Base-by-base conservation (phyloP, 1,140 invertebrate genomes). In the Protaetia brevitarsis region DNA sequence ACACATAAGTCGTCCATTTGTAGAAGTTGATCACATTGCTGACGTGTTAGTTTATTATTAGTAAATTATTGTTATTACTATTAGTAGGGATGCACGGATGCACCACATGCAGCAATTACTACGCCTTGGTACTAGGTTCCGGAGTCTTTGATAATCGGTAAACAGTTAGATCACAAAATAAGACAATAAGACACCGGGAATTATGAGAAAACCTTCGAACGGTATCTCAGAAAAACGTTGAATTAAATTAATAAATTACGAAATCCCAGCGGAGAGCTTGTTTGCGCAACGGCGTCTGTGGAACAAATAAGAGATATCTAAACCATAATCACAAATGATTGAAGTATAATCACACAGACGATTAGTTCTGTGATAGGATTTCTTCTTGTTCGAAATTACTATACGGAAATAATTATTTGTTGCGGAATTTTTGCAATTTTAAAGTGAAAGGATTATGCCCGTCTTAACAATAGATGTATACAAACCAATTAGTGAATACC, bases 221-320 rank as follows among this genome's bases (percentile, higher is more conserved):
- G 16, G 1, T 23, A 23, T 8, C 21, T 51, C 41, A 51, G 41
- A 51, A 51, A 51, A 51, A 51, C 41, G 11, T 23, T 51, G 41
- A 51, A 51, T 51, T 51, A 51, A 51, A 51, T 51, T 51, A 51
- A 19, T 7, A 51, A 51, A 51, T 51, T 51, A 51, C 41, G 41
- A 51, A 51, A 51, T 23, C 8, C 41, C 26, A 51, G 41, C 26
- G 21, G 26, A 51, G 41, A 51, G 26, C 19, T 51, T 51, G 16
- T 51, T 51, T 51, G 41, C 41, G 41, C 41, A 51, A 51, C 41
- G 41, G 41, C 41, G 41, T 23, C 41, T 51, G 26, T 7, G 16
- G 19, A 51, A 51, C 41, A 7, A 16, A 23, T 23, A 51, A 23
- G 26, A 51, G 41, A 51, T 51, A 51, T 51, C 41, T 51, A 51